These are phyloP conservation scores for Phoenicopterus ruber DNA, from an alignment of 2,113 vertebrate genomes.

Conservation along the genomic window DNA sequence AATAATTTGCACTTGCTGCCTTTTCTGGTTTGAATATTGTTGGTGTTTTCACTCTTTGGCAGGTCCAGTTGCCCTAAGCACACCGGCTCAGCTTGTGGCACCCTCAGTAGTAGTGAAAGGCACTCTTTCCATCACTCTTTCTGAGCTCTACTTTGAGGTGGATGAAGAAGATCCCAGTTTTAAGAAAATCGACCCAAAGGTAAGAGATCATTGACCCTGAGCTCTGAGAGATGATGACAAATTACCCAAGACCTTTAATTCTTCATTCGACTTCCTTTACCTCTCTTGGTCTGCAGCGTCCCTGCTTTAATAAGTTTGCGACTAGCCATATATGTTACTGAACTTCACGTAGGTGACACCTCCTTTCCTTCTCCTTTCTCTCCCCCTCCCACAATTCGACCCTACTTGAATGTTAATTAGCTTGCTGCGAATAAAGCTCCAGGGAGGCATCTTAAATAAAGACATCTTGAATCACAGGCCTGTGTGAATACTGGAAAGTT, in stretches of 20 bases:
- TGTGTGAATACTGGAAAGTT: constrained; percentile 46
- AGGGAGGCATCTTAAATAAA: constrained; percentile 60
- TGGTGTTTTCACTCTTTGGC: constrained; percentile 51
- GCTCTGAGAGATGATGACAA: constrained; percentile 50
- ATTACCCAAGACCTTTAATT: constrained; percentile 57
- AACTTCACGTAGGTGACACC: constrained; percentile 53
- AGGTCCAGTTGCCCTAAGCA: constrained; percentile 93
- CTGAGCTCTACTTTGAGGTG: constrained; percentile 97
- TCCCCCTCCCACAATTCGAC: constrained; percentile 26
- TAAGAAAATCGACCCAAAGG: constrained; percentile 95
- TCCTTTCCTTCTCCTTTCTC: background rate
- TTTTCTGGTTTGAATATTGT: background rate
- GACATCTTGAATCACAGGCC: constrained; percentile 53
- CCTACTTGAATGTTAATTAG: constrained; percentile 71
- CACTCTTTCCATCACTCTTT: constrained; percentile 92
- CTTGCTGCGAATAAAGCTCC: constrained; percentile 42
- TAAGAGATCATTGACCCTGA: constrained; percentile 76
- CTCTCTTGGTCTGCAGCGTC: background rate
- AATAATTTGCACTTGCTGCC: background rate
- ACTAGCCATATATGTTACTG: constrained; percentile 15
- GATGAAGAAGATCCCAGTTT: constrained; percentile 94
- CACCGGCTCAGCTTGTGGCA: constrained; percentile 90
- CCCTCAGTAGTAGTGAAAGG: constrained; percentile 88
- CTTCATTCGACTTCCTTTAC: constrained; percentile 41
- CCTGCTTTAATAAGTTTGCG: constrained; percentile 23